Evolutionary conservation across 2,113 vertebrate genomes (phyloP), one percentile per base, ranked within the genome.

Genomic region (Pseudolaguvia tuberculata): DNA sequence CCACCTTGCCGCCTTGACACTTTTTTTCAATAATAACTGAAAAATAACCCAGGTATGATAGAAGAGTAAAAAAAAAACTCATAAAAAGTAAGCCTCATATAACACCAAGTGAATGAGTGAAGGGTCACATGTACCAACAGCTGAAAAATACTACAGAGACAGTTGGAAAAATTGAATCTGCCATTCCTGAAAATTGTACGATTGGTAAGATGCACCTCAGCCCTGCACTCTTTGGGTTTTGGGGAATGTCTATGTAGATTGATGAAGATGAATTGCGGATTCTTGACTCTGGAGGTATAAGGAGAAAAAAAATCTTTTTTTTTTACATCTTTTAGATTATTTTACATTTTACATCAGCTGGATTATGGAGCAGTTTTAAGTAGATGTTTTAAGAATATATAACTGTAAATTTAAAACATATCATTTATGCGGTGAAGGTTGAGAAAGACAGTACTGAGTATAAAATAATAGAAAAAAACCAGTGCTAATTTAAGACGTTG

Each of bases 231-330:
- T 90, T 85, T 89, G 86, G 88, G 86, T 84, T 84, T 84, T 79
- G 78, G 83, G 77, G 83, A 86, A 86, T 84, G 86, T 90, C 89
- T 82, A 80, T 87, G 87, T 86, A 85, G 82, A 83, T 83, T 89
- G 88, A 92, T 89, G 89, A 92, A 90, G 90, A 91, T 81, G 89
- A 90, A 92, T 90, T 88, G 87, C 88, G 82, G 83, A 81, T 85
- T 69, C 82, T 80, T 81, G 75, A 72, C 70, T 82, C 31, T 53
- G 51, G 74, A 50, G 20, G 72, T 66, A 73, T 84, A 86, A 70
- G 23, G 79, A 81, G 78, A 83, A 77, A 69, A 17, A 8, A 10
- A 47, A 21, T 4, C 39, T 12, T 35, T 58, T 58, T n/a, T n/a
- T 35, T 6, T 35, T 35, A 6, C 3, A 35, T 35, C 55, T 23